Percentiles rank a stretch among this genome's conserved stretches.
Evolutionary conservation across 2,797 vertebrate genomes (phyloP).

Genomic region (Intellagama lesueurii): DNA sequence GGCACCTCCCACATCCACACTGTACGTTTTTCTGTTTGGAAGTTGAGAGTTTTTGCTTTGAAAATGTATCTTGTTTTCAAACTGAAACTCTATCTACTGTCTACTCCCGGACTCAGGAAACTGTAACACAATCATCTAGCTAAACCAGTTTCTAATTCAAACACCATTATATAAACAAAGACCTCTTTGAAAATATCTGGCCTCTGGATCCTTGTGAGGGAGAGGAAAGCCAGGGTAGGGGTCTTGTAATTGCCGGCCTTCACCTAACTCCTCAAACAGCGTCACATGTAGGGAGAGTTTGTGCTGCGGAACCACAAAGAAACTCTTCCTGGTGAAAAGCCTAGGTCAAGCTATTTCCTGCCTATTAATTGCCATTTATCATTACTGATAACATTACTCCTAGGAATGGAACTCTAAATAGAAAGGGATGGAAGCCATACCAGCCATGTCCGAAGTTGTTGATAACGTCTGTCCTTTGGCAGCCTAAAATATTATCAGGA

Average conservation of each 20-base stretch:
- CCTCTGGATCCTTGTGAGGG: constrained; percentile 72
- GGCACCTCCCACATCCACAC: too few relatives aligned
- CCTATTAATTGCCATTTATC: constrained; percentile 63
- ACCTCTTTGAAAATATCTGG: constrained; percentile 76
- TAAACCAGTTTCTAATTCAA: constrained; percentile 80
- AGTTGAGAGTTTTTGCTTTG: constrained; percentile 55
- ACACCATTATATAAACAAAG: constrained; percentile 81
- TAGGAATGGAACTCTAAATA: constrained; percentile 58
- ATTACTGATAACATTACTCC: constrained; percentile 70
- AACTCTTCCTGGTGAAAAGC: constrained; percentile 22
- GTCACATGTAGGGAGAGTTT: background rate
- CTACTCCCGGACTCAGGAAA: constrained; percentile 76
- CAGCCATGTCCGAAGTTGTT: constrained; percentile 42
- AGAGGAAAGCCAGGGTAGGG: constrained; percentile 63
- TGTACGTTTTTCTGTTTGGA: background rate
- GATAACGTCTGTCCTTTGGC: constrained; percentile 33
- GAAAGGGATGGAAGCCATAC: constrained; percentile 39
- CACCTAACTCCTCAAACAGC: constrained; percentile 51
- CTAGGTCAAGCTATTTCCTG: constrained; percentile 69
- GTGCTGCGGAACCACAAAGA: background rate
- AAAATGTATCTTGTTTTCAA: background rate
- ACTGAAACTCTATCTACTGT: constrained; percentile 66
- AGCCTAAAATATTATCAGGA: fast-evolving
- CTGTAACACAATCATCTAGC: constrained; percentile 82
- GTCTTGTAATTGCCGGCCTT: constrained; percentile 52